phyloP scores from a whole-genome alignment of 2,113 vertebrate species.

The Physeter macrocephalus region DNA sequence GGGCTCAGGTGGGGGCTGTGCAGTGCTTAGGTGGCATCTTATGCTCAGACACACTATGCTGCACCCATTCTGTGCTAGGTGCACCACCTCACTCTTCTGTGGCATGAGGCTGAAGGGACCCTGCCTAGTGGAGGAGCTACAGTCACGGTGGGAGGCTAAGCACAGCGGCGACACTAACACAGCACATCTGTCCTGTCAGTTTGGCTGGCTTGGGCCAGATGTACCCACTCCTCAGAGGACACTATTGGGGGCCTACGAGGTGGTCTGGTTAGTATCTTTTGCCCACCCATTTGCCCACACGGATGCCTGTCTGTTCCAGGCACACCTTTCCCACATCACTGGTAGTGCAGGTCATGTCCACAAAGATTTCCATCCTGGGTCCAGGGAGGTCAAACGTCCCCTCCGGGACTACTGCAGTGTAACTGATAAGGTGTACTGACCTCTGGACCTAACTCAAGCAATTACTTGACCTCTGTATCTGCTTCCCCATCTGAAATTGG shows the following conservation, averaged over 20 bases:
- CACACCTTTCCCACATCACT: neutral
- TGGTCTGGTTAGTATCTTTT: neutral
- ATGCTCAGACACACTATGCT: neutral
- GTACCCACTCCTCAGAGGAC: neutral
- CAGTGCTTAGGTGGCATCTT: neutral
- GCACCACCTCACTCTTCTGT: neutral
- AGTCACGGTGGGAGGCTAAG: neutral
- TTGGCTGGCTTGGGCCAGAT: neutral
- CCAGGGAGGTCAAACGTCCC: neutral
- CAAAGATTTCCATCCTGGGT: neutral
- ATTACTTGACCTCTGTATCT: neutral
- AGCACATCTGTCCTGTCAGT: neutral
- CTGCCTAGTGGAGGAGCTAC: neutral
- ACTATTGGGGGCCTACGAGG: neutral
- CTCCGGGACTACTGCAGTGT: neutral
- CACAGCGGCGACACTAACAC: neutral
- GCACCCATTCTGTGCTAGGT: neutral
- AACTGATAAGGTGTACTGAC: neutral
- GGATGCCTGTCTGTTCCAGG: neutral
- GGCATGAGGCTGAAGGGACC: neutral
- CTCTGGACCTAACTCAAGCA: neutral
- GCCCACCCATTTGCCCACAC: neutral
- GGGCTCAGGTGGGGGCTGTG: neutral
- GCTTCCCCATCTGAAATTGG: neutral
- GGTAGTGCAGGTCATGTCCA: neutral